phyloP scores from a whole-genome alignment of 2,797 vertebrate species.

The Sebastes itinus region DNA sequence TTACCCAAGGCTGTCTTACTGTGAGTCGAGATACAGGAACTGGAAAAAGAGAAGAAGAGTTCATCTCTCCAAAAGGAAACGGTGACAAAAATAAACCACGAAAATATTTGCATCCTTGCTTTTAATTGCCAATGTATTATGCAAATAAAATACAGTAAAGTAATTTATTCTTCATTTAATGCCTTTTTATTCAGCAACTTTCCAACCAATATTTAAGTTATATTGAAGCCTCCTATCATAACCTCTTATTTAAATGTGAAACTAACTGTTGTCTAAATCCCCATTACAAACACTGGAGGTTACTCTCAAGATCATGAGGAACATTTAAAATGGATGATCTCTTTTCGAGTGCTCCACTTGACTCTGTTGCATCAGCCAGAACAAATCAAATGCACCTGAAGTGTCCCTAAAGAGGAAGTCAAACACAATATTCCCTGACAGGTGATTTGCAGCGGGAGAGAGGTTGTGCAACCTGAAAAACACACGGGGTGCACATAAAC shows the following conservation, averaged over 20 bases:
- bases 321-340: conserved; percentile 20
- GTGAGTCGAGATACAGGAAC: not conserved
- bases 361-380: conserved; percentile 27
- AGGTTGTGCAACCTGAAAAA: conserved; percentile 6
- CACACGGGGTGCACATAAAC: not conserved
- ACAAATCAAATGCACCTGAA: conserved; percentile 45
- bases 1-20: not conserved
- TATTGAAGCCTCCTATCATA: not conserved
- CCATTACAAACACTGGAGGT: not conserved
- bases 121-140: not conserved
- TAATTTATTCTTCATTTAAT: not conserved
- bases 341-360: conserved; percentile 11
- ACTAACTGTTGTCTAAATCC: not conserved
- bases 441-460: conserved; percentile 35
- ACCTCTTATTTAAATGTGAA: not conserved
- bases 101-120: not conserved
- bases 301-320: not conserved
- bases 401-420: conserved; percentile 22
- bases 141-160: not conserved
- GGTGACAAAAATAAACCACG: not conserved
- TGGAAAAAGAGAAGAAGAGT: not conserved
- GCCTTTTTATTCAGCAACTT: not conserved
- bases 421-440: conserved; percentile 28
- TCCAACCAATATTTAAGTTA: not conserved
- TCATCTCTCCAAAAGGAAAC: not conserved